phyloP scores from a whole-genome alignment of 35 echinoderm and acorn worm genomes.

The Acanthaster planci region DNA sequence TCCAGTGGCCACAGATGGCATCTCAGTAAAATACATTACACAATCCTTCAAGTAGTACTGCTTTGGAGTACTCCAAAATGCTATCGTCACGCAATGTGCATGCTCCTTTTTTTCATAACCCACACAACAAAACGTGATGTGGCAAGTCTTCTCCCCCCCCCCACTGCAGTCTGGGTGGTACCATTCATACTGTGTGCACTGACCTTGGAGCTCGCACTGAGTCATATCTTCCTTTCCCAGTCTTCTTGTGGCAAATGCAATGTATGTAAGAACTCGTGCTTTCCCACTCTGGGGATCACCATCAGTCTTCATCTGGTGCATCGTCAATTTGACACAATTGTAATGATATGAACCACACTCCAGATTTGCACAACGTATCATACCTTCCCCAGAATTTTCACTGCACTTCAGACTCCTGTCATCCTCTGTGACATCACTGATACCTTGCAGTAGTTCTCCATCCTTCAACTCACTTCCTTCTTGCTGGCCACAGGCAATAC shows the following conservation, averaged over 20 bases:
- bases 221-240: neutral
- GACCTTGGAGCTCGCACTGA: neutral
- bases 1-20: constrained; percentile 33
- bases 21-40: constrained; percentile 17
- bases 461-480: neutral
- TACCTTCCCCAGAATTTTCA: neutral
- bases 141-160: neutral
- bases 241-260: neutral
- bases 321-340: neutral
- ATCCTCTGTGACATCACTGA: neutral
- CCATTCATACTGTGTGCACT: neutral
- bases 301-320: neutral
- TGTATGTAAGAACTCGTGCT: neutral
- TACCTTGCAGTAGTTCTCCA: neutral
- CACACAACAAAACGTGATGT: neutral
- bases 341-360: neutral
- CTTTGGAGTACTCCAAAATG: neutral
- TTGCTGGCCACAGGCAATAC: neutral
- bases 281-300: neutral
- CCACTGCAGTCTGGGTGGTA: neutral
- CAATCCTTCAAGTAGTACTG: constrained; percentile 33
- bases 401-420: neutral
- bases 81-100: neutral
- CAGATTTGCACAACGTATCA: neutral
- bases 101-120: neutral